Evolutionary conservation across 2,888 invertebrate genomes (phyloP).

Genomic region (Disparrhopalites patrizii): DNA sequence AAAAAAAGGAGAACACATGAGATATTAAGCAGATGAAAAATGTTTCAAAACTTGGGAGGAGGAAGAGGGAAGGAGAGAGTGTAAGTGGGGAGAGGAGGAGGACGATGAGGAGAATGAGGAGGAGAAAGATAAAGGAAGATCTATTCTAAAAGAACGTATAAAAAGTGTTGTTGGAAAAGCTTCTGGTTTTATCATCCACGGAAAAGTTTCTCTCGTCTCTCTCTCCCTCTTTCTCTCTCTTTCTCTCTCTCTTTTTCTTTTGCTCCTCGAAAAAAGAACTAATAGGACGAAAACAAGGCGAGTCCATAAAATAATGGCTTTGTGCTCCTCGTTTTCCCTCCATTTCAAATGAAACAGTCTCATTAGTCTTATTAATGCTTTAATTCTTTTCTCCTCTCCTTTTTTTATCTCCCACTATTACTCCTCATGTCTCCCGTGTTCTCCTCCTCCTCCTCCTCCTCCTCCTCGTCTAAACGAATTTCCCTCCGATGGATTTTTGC

Average conservation of each 20-base stretch:
- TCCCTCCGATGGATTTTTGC: background rate
- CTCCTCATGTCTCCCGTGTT: conserved; percentile 5
- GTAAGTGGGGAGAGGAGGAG: background rate
- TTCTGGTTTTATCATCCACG: conserved; percentile 8
- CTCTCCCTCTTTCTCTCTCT: background rate
- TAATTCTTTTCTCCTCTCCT: conserved; percentile 17
- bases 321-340: conserved; percentile 10
- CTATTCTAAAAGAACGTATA: background rate
- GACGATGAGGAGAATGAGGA: background rate
- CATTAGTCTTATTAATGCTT: conserved; percentile 21
- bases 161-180: conserved; percentile 11
- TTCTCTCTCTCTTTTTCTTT: conserved; percentile 2
- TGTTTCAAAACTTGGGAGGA: background rate
- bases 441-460: background rate
- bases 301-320: conserved; percentile 21
- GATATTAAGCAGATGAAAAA: no score
- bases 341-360: conserved; percentile 16
- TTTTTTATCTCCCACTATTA: background rate
- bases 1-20: no score
- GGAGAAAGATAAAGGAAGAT: conserved; percentile 10
- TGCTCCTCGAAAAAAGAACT: background rate
- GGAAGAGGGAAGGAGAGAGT: background rate
- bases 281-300: conserved; percentile 18
- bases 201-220: conserved; percentile 2
- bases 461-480: background rate